These are phyloP conservation scores for Stegodyphus mimosarum DNA, from an alignment of 1,140 invertebrate genomes.

Conservation along the genomic window DNA sequence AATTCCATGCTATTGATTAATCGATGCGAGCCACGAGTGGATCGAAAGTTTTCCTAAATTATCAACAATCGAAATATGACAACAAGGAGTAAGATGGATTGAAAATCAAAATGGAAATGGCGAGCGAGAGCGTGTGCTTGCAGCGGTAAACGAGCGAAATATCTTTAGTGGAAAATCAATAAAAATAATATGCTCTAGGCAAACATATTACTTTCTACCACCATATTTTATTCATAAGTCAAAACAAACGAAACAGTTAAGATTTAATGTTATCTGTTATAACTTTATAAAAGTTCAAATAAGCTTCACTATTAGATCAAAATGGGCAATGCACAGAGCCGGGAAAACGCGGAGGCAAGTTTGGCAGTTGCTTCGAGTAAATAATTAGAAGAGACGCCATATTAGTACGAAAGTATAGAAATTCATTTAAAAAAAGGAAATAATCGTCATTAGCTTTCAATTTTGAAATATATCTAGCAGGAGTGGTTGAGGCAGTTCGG, in stretches of 20 bases:
- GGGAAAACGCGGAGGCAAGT: too few relatives aligned
- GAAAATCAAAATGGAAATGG: background rate
- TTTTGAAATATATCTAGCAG: too few relatives aligned
- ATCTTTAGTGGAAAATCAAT: background rate
- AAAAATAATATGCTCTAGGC: background rate
- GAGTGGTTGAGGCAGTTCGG: too few relatives aligned
- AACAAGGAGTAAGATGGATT: slow-evolving; percentile 17
- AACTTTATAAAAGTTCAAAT: too few relatives aligned
- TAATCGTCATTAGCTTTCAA: too few relatives aligned
- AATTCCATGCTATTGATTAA: slow-evolving; percentile 8
- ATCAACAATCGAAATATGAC: slow-evolving; percentile 20
- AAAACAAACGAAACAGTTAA: background rate
- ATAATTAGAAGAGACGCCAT: too few relatives aligned
- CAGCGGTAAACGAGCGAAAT: background rate
- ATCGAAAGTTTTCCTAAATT: slow-evolving; percentile 15
- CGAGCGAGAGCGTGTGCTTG: background rate
- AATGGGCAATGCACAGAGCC: too few relatives aligned
- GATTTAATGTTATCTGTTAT: background rate
- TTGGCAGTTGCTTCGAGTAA: too few relatives aligned
- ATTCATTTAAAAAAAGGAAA: too few relatives aligned
- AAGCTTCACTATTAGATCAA: too few relatives aligned
- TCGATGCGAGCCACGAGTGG: slow-evolving; percentile 11
- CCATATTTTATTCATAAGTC: slow-evolving; percentile 1
- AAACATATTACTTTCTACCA: background rate
- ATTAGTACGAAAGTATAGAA: too few relatives aligned